These are phyloP conservation scores for Poicephalus meyeri DNA, from an alignment of 2,113 vertebrate species.

Conservation along the genomic window DNA sequence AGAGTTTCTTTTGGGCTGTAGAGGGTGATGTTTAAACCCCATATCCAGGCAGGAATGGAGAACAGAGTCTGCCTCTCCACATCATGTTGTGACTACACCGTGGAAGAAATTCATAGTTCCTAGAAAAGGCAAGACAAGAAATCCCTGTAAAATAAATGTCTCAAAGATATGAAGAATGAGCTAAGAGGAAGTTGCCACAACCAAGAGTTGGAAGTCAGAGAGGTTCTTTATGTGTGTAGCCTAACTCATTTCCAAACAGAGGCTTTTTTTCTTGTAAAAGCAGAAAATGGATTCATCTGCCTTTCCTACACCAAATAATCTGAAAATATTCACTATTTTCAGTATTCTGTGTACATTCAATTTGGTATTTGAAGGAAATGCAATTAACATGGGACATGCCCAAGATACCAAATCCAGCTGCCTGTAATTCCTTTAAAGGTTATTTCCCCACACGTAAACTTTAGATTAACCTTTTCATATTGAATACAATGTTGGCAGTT, in stretches of 20 bases:
- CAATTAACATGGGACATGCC: neutral
- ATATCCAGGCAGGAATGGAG: neutral
- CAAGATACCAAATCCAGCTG: neutral
- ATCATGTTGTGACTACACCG: neutral
- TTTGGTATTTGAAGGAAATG: neutral
- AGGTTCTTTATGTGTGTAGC: neutral
- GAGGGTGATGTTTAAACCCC: neutral
- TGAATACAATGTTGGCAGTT: neutral
- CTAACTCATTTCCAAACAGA: neutral
- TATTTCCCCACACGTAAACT: neutral
- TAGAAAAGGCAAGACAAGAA: neutral
- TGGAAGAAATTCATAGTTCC: neutral
- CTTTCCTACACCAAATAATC: neutral
- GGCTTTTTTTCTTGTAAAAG: neutral
- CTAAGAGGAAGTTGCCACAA: neutral
- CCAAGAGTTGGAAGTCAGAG: neutral
- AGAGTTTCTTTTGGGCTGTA: neutral
- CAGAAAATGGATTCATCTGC: neutral
- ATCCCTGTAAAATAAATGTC: neutral
- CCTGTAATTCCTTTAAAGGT: neutral
- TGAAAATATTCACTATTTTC: neutral
- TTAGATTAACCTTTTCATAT: neutral
- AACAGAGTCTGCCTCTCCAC: neutral
- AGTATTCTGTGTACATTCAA: neutral
- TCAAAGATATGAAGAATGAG: neutral